Evolutionary conservation across 2,888 invertebrate genomes (phyloP).

Genomic region (Tenthredo livida): DNA sequence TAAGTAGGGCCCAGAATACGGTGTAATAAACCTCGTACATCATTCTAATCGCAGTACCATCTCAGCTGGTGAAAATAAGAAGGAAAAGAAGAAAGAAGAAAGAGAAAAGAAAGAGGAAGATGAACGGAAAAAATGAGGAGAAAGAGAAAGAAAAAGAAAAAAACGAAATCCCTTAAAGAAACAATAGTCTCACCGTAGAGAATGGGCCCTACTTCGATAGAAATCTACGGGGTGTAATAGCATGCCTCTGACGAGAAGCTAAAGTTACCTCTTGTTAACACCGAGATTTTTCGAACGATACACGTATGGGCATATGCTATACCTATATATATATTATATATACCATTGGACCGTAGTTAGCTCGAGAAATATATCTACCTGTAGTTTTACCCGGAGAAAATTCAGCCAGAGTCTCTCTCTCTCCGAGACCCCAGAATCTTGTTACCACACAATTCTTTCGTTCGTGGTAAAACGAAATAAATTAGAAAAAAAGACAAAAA

Average conservation of each 20-base stretch:
- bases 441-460: too few species aligned
- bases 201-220: slow-evolving; percentile 22
- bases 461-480: too few species aligned
- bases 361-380: neutral
- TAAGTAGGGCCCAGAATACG: slow-evolving; percentile 40
- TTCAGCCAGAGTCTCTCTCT: neutral
- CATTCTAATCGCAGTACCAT: slow-evolving; percentile 52
- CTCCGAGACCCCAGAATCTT: neutral
- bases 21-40: slow-evolving; percentile 55
- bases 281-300: slow-evolving; percentile 30
- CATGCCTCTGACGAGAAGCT: slow-evolving; percentile 26
- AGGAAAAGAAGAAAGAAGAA: neutral
- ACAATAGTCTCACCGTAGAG: slow-evolving; percentile 36
- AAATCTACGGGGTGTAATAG: slow-evolving; percentile 43
- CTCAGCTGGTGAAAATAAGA: neutral
- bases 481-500: too few species aligned
- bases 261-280: slow-evolving; percentile 38
- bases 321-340: neutral
- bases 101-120: neutral
- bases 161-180: neutral
- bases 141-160: neutral
- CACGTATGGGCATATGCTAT: neutral
- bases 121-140: neutral
- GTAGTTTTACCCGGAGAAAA: neutral
- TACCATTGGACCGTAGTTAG: neutral